phyloP scores from a whole-genome alignment of 1,140 invertebrate genomes.

The Zaprionus taronus region DNA sequence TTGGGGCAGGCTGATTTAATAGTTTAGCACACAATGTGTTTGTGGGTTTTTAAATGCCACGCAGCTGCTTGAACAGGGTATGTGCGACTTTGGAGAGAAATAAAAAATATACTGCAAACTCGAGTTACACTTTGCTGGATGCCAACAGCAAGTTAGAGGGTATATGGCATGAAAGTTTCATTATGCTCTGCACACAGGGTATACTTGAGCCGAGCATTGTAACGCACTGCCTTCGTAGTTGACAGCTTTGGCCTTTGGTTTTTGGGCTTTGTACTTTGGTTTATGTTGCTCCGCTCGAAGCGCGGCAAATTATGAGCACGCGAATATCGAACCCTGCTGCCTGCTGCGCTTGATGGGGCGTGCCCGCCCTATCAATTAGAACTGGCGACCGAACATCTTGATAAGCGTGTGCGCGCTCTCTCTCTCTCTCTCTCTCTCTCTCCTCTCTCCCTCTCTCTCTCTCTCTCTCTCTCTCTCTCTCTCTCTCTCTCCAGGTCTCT shows the following conservation, averaged over 20 bases:
- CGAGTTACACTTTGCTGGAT: no score
- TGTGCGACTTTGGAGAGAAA: not conserved
- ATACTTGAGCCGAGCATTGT: not conserved
- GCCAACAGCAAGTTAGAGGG: no score
- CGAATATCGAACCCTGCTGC: constrained; percentile 70
- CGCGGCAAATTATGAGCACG: constrained; percentile 74
- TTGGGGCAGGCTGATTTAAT: constrained; percentile 60
- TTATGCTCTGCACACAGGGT: constrained; percentile 1
- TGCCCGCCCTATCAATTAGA: constrained; percentile 80
- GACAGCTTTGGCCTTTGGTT: constrained; percentile 32
- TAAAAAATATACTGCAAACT: not conserved
- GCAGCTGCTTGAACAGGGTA: not conserved
- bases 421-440: not conserved
- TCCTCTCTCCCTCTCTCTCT: no score
- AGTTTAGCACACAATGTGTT: constrained; percentile 82
- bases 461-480: not conserved
- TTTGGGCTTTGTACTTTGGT: constrained; percentile 22
- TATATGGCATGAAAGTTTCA: no score
- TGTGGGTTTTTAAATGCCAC: constrained; percentile 63
- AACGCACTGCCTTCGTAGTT: not conserved
- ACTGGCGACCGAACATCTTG: constrained; percentile 76
- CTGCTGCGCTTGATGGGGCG: constrained; percentile 38
- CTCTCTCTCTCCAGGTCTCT: constrained; percentile 2
- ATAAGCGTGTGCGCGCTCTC: constrained; percentile 42
- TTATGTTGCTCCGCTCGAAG: constrained; percentile 18